Percentiles rank a stretch among this genome's conserved stretches.
Conservation (phyloP, 2,888 invertebrate genomes). For the Melanophora roralis region DNA sequence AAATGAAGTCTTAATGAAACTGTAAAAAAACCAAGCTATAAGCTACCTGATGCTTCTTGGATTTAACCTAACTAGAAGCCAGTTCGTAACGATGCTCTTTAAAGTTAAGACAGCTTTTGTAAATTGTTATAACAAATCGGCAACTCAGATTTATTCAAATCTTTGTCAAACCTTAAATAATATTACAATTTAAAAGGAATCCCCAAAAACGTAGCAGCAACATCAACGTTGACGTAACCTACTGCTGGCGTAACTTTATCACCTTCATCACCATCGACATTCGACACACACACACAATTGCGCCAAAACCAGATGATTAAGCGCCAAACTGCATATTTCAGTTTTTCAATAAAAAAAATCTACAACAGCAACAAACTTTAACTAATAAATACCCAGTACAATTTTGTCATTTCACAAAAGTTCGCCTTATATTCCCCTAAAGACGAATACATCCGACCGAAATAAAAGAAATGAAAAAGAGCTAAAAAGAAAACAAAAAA, state of each 20-base stretch:
- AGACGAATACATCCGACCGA: constrained; percentile 49
- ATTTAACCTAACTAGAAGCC: no score
- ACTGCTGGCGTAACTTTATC: constrained; percentile 6
- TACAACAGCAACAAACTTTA: constrained; percentile 33
- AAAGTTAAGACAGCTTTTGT: no score
- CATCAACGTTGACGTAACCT: constrained; percentile 16
- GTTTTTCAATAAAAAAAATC: constrained; percentile 39
- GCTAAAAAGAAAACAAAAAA: constrained; percentile 43
- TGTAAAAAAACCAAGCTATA: no score
- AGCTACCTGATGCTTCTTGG: no score
- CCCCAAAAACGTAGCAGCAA: constrained; percentile 28
- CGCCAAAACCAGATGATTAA: constrained; percentile 67
- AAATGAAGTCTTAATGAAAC: no score
- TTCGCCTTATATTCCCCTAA: constrained; percentile 58
- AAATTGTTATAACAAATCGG: no score
- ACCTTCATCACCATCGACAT: constrained; percentile 12
- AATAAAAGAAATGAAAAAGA: constrained; percentile 8
- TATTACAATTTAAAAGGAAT: not conserved
- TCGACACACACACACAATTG: constrained; percentile 61
- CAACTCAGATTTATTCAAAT: no score
- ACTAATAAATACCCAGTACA: constrained; percentile 32
- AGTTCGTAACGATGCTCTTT: no score
- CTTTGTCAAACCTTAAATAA: no score
- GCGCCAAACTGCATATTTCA: constrained; percentile 65
- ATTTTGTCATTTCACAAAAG: constrained; percentile 59